Conservation (phyloP, 2,888 invertebrate genomes). For the Pelosia muscerda region DNA sequence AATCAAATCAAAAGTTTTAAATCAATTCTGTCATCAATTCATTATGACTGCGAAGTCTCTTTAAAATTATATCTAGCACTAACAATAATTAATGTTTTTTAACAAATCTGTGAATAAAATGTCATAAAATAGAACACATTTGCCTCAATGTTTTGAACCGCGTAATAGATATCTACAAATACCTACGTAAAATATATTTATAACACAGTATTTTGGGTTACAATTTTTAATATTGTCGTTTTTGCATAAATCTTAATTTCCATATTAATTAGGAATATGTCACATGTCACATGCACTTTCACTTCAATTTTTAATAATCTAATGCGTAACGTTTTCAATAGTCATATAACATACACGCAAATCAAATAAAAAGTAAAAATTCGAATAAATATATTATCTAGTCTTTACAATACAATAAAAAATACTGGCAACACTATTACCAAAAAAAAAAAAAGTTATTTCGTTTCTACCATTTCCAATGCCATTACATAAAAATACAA, state of each 20-base stretch:
- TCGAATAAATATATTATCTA: neutral
- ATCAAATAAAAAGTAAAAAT: no score
- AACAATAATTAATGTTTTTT: neutral
- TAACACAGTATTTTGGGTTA: neutral
- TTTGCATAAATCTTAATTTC: neutral
- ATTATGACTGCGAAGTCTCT: neutral
- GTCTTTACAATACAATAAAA: neutral
- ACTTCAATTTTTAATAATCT: no score
- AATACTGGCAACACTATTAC: slow-evolving; percentile 7
- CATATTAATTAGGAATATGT: neutral
- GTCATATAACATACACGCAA: no score
- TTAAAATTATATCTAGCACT: slow-evolving; percentile 1
- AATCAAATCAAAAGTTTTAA: slow-evolving; percentile 2
- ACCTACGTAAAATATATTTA: neutral
- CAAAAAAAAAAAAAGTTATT: slow-evolving; percentile 10
- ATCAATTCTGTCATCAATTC: slow-evolving; percentile 1
- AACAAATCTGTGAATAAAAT: neutral
- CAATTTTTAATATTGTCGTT: neutral
- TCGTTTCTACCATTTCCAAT: slow-evolving; percentile 1
- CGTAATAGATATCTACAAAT: no score
- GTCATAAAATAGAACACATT: no score
- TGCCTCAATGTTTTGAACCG: no score
- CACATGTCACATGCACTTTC: no score
- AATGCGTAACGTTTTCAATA: no score
- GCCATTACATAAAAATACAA: slow-evolving; percentile 31